Evolutionary conservation across 2,113 vertebrate species (phyloP).

Genomic region (Sylvicapra grimmia): DNA sequence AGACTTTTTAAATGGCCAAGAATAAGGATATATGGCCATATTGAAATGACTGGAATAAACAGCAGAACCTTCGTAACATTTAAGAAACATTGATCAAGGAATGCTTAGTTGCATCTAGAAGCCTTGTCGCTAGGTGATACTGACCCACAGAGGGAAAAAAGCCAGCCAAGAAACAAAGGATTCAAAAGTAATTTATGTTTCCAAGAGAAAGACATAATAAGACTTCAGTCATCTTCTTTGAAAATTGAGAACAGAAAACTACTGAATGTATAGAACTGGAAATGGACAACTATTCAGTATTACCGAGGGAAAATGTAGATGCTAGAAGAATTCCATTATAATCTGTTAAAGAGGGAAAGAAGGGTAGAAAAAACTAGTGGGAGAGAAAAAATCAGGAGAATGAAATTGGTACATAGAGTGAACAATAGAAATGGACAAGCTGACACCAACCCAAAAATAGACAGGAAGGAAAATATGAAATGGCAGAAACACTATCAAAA

Average conservation of each 20-base stretch:
- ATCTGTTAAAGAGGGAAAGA: not conserved
- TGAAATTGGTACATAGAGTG: not conserved
- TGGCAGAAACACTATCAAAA: not conserved
- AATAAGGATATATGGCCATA: not conserved
- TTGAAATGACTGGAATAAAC: not conserved
- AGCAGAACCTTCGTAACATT: not conserved
- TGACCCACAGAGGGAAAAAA: not conserved
- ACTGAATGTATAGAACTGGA: not conserved
- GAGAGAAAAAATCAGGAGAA: not conserved
- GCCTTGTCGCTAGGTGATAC: not conserved
- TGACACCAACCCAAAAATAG: not conserved
- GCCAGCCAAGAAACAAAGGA: not conserved
- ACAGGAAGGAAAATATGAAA: not conserved
- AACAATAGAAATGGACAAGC: not conserved
- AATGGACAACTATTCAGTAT: not conserved
- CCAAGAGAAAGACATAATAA: conserved; percentile 16
- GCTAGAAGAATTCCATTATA: not conserved
- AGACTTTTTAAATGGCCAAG: not conserved
- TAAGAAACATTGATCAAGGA: not conserved
- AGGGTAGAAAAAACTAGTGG: not conserved
- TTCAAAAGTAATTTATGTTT: conserved; percentile 5
- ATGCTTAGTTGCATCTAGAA: not conserved
- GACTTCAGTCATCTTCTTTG: not conserved
- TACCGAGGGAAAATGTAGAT: not conserved
- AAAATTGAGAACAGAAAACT: conserved; percentile 1